Evolutionary conservation across 2,113 vertebrate genomes (phyloP), one percentile per base, ranked within the genome.

Genomic region (Aviceda subcristata): DNA sequence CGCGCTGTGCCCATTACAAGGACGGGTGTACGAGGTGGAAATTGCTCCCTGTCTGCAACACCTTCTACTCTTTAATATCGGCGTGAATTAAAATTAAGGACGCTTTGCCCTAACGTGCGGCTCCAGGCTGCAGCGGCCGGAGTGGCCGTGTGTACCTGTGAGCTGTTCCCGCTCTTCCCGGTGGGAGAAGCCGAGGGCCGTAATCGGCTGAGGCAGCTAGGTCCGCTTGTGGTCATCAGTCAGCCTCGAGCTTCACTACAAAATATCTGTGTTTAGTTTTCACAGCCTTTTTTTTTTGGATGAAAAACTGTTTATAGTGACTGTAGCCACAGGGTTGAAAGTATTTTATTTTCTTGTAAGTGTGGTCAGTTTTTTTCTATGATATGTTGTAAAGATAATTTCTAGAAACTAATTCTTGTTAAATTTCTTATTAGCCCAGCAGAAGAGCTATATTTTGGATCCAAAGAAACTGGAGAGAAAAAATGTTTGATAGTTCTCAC

Each of bases 371-470:
- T 68, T 91, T 85, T 73, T 88, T 73, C 55, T 94, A 8, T 73
- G n/a, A 15, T 77, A 13, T 14, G 4, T 46, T 56, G 3, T 78
- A 72, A 75, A 67, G 8, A 36, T 51, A 72, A 68, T 48, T 39
- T 48, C 23, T 73, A 79, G 15, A 89, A 92, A 55, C 57, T 82
- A 82, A 87, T 59, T 96, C 0, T 76, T 94, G 80, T 89, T 8
- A 23, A 56, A 74, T 88, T 97, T 94, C 80, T 72, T 78, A 53
- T 22, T 96, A 99, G 99, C 97, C 99, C 99, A n/a, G 98, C 99
- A 39, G 99, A 99, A 96, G 99, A 99, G 93, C 98, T 99, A 1
- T 98, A 98, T 98, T 99, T 99, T 97, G 99, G 99, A 88, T 99
- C 98, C 75, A 98, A 98, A 94, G 99, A 99, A 87, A 98, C 97